Conservation (phyloP, 2,888 invertebrate species). For the Andrena hattorfiana region DNA sequence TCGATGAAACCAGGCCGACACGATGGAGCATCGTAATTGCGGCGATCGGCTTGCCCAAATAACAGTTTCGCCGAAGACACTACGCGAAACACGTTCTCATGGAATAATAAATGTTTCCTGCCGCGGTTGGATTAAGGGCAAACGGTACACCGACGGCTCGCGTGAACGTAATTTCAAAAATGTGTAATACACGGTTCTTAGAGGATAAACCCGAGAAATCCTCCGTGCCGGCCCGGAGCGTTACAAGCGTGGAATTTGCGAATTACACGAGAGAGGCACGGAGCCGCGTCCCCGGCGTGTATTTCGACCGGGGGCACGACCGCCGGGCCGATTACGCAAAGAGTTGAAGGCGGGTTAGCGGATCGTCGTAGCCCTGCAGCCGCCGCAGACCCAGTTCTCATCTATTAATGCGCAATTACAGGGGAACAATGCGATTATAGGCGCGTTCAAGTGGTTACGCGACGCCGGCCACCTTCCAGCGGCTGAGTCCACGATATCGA, state of each 20-base stretch:
- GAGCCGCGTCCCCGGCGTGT: conserved; percentile 48
- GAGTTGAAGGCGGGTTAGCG: conserved; percentile 62
- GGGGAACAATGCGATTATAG: conserved; percentile 80
- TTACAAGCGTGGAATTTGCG: conserved; percentile 68
- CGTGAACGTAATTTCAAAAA: conserved; percentile 67
- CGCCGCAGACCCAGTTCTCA: conserved; percentile 80
- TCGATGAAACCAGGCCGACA: conserved; percentile 2
- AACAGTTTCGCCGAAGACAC: conserved; percentile 32
- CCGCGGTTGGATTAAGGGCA: conserved; percentile 54
- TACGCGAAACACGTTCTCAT: conserved; percentile 27
- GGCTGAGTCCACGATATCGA: conserved; percentile 21
- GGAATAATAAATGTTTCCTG: conserved; percentile 50
- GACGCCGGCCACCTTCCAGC: conserved; percentile 57
- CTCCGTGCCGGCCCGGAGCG: conserved; percentile 50
- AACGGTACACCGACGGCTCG: conserved; percentile 57
- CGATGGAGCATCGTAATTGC: conserved; percentile 21
- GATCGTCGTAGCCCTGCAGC: conserved; percentile 59
- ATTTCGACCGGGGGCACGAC: conserved; percentile 64
- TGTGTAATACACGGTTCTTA: conserved; percentile 66
- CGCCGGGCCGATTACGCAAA: conserved; percentile 68
- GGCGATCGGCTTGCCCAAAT: conserved; percentile 15
- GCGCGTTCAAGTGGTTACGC: conserved; percentile 77
- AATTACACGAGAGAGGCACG: conserved; percentile 38
- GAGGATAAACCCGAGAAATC: conserved; percentile 63
- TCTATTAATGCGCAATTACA: conserved; percentile 82